phyloP scores from a whole-genome alignment of 2,888 invertebrate genomes.

The Halictus ligatus region DNA sequence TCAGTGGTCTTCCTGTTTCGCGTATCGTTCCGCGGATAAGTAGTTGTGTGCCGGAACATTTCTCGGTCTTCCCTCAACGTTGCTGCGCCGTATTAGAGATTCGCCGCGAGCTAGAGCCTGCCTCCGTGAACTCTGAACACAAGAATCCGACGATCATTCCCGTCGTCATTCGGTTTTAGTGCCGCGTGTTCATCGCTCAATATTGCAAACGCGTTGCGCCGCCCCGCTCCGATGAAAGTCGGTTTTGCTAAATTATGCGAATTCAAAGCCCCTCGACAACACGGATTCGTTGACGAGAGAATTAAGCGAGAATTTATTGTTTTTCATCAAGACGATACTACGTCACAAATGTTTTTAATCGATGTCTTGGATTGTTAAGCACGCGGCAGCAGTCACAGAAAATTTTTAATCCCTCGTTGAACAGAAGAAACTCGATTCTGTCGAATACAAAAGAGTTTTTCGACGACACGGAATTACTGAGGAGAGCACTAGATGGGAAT shows the following conservation, averaged over 20 bases:
- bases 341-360: no score
- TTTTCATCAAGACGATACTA: no score
- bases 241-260: no score
- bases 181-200: not conserved
- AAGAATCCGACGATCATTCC: not conserved
- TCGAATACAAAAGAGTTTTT: no score
- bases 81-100: not conserved
- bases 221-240: no score
- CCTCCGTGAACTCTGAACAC: not conserved
- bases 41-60: conserved; percentile 10
- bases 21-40: conserved; percentile 49
- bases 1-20: conserved; percentile 56
- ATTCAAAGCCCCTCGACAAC: no score
- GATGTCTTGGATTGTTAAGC: no score
- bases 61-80: not conserved
- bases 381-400: no score
- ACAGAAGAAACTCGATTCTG: no score
- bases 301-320: not conserved
- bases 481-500: no score
- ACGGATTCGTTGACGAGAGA: not conserved
- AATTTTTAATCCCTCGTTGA: no score
- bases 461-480: no score
- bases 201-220: not conserved
- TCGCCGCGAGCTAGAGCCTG: not conserved
- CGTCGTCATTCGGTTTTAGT: not conserved